Evolutionary conservation across 1,140 invertebrate genomes (phyloP).

Genomic region (Centruroides vittatus): DNA sequence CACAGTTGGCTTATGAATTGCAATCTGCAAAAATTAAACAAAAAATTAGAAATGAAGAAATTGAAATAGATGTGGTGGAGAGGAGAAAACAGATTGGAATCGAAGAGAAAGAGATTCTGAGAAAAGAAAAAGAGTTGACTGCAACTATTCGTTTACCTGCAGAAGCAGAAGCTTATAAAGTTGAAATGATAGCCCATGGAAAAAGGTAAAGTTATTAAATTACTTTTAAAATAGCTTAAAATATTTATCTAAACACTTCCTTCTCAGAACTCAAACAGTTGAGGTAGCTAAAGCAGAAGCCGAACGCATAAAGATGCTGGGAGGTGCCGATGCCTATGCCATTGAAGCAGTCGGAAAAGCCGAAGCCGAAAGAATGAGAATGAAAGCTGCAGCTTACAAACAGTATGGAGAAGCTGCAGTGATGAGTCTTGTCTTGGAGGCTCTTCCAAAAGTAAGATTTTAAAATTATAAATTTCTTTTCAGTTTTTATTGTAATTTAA

Average conservation of each 20-base stretch:
- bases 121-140: constrained; percentile 35
- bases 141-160: constrained; percentile 32
- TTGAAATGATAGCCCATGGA: constrained; percentile 32
- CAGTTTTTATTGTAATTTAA: too few relatives aligned
- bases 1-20: constrained; percentile 34
- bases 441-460: constrained; percentile 29
- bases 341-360: constrained; percentile 36
- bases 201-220: constrained; percentile 20
- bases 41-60: constrained; percentile 33
- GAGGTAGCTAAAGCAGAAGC: constrained; percentile 32
- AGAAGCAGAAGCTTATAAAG: constrained; percentile 33
- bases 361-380: constrained; percentile 36
- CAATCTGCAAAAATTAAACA: constrained; percentile 35
- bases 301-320: constrained; percentile 32
- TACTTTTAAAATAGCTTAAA: not conserved
- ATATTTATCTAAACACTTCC: not conserved
- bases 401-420: constrained; percentile 38
- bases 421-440: constrained; percentile 32
- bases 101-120: constrained; percentile 35
- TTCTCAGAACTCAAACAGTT: constrained; percentile 29
- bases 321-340: constrained; percentile 31
- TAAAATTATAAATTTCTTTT: too few relatives aligned
- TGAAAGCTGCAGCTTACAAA: constrained; percentile 36
- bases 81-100: constrained; percentile 36
- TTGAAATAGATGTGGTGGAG: constrained; percentile 39